Percentiles rank a stretch among this genome's conserved stretches.
phyloP scores from a whole-genome alignment of 2,113 vertebrate genomes.

The Loxodonta africana region DNA sequence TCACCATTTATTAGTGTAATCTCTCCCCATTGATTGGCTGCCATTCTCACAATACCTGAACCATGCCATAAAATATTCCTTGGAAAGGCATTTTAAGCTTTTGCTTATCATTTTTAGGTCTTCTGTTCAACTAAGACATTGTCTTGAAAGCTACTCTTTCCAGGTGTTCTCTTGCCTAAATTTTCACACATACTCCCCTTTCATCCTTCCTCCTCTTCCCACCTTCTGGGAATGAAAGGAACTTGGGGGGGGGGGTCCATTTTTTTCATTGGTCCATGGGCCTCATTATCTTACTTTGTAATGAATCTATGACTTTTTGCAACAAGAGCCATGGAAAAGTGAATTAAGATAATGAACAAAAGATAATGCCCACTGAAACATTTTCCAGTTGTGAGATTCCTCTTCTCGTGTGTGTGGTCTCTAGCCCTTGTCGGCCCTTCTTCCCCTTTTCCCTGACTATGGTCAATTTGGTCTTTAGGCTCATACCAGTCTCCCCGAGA shows the following conservation, averaged over 20 bases:
- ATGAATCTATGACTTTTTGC: neutral
- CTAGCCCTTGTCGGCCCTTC: neutral
- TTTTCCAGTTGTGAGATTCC: constrained; percentile 90
- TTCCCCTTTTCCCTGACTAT: constrained; percentile 34
- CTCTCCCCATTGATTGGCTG: neutral
- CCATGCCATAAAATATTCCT: constrained; percentile 31
- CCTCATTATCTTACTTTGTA: constrained; percentile 42
- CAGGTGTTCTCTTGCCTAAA: constrained; percentile 55
- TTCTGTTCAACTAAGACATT: constrained; percentile 70
- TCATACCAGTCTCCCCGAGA: constrained; percentile 91
- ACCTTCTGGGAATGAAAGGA: constrained; percentile 67
- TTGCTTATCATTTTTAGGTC: constrained; percentile 80
- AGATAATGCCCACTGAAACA: constrained; percentile 59
- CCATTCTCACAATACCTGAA: constrained; percentile 48
- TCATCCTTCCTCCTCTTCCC: constrained; percentile 49
- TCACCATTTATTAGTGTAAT: constrained; percentile 21
- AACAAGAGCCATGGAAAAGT: constrained; percentile 44
- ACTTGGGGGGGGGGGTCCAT: accelerated
- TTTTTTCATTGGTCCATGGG: constrained; percentile 61
- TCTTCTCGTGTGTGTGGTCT: constrained; percentile 70
- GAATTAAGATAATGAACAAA: constrained; percentile 62
- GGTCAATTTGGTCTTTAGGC: constrained; percentile 87
- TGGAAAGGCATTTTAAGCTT: constrained; percentile 76
- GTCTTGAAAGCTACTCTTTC: constrained; percentile 72
- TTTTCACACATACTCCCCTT: constrained; percentile 53